Percentiles rank a stretch among this genome's conserved stretches.
phyloP scores from a whole-genome alignment of 92 coral and sea anemone species.

The Plumapathes pennacea region DNA sequence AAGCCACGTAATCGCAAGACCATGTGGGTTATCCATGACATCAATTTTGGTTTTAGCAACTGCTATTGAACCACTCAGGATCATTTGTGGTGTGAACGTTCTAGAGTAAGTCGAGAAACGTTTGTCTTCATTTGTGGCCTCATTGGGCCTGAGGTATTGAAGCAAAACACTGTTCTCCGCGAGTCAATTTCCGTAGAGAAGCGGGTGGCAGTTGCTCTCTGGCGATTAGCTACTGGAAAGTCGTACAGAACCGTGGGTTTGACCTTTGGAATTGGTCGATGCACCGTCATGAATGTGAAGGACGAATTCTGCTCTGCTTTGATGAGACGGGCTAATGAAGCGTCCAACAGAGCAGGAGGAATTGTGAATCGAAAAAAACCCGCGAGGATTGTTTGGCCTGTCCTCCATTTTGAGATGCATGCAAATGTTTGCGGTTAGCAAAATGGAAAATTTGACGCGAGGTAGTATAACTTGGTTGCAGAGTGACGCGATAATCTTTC shows the following conservation, averaged over 20 bases:
- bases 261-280: constrained; percentile 12
- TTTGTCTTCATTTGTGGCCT: not conserved
- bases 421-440: too few species aligned
- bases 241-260: constrained; percentile 9
- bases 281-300: constrained; percentile 13
- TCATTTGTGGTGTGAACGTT: constrained; percentile 3
- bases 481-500: too few species aligned
- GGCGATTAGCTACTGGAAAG: constrained; percentile 11
- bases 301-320: constrained; percentile 15
- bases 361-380: too few species aligned
- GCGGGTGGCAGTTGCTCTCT: constrained; percentile 11
- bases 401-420: too few species aligned
- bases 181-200: constrained; percentile 8
- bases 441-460: too few species aligned
- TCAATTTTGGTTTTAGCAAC: too few species aligned
- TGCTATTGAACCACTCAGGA: too few species aligned
- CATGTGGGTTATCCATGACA: too few species aligned
- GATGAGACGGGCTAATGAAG: constrained; percentile 1
- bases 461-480: too few species aligned
- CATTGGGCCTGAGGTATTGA: not conserved
- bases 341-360: too few species aligned
- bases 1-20: too few species aligned
- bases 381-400: too few species aligned
- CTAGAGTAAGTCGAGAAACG: not conserved
- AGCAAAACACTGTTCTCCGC: constrained; percentile 1